Evolutionary conservation across 2,113 vertebrate species (phyloP), one percentile per base, ranked within the genome.

Genomic region (Microcebus griseorufus): DNA sequence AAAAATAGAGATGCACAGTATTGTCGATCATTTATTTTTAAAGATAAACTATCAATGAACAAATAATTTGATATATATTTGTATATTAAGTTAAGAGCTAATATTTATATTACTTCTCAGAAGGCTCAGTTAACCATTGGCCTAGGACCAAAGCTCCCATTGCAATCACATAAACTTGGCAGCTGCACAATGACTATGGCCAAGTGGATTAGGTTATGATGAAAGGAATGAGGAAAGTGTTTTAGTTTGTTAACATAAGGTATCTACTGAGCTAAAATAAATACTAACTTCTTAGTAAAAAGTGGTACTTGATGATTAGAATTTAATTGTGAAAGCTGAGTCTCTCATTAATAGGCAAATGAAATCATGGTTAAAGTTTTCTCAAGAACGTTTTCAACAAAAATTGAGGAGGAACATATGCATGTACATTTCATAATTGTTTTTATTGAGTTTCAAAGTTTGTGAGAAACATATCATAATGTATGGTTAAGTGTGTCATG

Each of bases 231-330:
- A 51, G 9, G 9, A 60, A 81, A 42, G 8, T 83, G 1, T 75
- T 96, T 81, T 89, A 83, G 85, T 76, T 96, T 91, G 62, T 96
- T 96, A 91, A 37, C 29, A 32, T 48, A 97, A 76, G 17, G 11
- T 94, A 55, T 79, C 34, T 72, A 53, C 1, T n/a, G 55, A 94
- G 29, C 42, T 83, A 88, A 93, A 82, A 75, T 37, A 87, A 92
- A 84, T 42, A 69, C n/a, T 69, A 55, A 42, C 39, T 80, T 89
- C 42, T 94, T 82, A 75, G 25, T 37, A 65, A 96, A 83, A 85
- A 96, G 16, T 42, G 55, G 9, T 42, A 84, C 45, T 84, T 39
- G 76, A 58, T 53, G 82, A 81, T 65, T 69, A 95, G 48, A 70
- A 62, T 82, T 90, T 18, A 78, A 53, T 67, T 79, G 39, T 73